Evolutionary conservation across 2,113 vertebrate genomes (phyloP), one percentile per base, ranked within the genome.

Genomic region (Carassius gibelio): DNA sequence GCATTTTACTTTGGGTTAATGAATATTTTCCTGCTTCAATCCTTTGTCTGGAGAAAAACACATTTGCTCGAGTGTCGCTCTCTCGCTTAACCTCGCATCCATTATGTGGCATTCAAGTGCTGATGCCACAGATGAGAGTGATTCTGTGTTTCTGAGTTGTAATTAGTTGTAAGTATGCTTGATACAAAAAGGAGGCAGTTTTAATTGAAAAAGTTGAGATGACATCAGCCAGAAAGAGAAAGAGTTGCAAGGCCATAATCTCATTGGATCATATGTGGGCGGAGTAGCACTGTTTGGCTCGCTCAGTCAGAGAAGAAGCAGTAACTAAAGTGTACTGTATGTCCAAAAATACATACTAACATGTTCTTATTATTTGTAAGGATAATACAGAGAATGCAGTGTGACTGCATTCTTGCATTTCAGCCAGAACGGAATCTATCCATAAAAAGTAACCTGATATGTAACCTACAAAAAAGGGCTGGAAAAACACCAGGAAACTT

Each of bases 81-180:
- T 52, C 78, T 81, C 59, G 69, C 50, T 85, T 85, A 85, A 84
- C 55, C 59, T 30, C 6, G n/a, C 57, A 68, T 80, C 15, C 77
- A 81, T 81, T 85, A 66, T 57, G 30, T 23, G 23, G 38, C 2
- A 15, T n/a, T 77, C 38, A 59, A 17, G 74, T 36, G 14, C 71
- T 71, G 30, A 21, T 36, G 13, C 68, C 64, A 59, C 9, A 61
- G 72, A 15, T 45, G 36, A 21, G 34, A 9, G 34, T 19, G 17
- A 68, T 50, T 74, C 34, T 83, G 72, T 68, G 59, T 83, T 48
- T 45, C 11, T 75, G 48, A 45, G 36, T n/a, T 0, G 55, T 90
- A 90, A 91, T 91, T 80, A 91, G 83, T 86, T 84, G 76, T 72
- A 84, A 19, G 85, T 75, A 59, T 78, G 74, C 64, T 21, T 84